Percentiles rank a stretch among this genome's conserved stretches.
These are phyloP conservation scores for Capromys pilorides DNA, from an alignment of 2,797 vertebrate genomes.

Conservation along the genomic window DNA sequence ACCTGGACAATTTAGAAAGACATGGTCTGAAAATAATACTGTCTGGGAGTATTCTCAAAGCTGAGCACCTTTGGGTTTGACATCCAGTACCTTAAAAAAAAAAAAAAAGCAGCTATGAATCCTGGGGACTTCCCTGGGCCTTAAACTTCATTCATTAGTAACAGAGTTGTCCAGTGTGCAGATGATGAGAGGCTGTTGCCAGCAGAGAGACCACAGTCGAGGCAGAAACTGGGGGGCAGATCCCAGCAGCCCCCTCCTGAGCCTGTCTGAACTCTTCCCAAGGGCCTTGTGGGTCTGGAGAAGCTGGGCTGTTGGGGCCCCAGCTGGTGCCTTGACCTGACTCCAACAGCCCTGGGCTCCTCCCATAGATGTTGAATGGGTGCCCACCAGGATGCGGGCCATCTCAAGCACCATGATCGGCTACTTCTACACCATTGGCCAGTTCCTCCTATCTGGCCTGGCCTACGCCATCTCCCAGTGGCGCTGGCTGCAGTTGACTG, in stretches of 20 bases:
- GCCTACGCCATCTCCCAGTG: conserved; percentile 91
- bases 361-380: conserved; percentile 91
- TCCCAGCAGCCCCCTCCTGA: neutral
- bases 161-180: neutral
- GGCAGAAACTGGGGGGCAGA: neutral
- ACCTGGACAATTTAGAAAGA: neutral
- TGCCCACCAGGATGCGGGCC: conserved; percentile 89
- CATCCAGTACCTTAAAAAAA: neutral
- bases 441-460: conserved; percentile 89
- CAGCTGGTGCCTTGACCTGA: neutral
- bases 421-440: conserved; percentile 92
- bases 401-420: conserved; percentile 87
- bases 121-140: neutral
- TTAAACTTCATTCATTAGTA: neutral
- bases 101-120: neutral
- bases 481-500: conserved; percentile 90
- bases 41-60: neutral
- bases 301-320: neutral
- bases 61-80: neutral
- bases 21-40: neutral
- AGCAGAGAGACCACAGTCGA: neutral
- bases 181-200: neutral
- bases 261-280: neutral
- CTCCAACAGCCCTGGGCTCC: neutral
- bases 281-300: neutral